phyloP scores from a whole-genome alignment of 2,113 vertebrate genomes.

The Sterna hirundo region DNA sequence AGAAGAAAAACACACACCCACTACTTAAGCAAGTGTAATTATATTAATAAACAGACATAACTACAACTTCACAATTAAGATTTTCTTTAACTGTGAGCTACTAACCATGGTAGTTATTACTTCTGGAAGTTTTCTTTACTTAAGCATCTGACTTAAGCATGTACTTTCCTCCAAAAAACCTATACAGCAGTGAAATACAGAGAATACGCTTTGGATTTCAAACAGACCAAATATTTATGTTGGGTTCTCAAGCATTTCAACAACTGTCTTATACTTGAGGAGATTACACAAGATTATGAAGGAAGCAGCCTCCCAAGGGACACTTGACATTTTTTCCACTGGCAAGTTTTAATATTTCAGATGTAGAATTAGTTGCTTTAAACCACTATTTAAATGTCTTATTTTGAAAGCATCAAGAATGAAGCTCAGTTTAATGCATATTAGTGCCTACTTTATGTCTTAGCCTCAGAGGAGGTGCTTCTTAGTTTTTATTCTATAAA shows the following conservation, averaged over 20 bases:
- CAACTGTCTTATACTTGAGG: background rate
- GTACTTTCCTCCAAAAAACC: background rate
- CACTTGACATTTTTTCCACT: background rate
- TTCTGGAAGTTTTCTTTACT: background rate
- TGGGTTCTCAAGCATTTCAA: background rate
- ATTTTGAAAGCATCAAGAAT: background rate
- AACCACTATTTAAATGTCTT: background rate
- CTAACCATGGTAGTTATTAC: background rate
- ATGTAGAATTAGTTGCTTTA: background rate
- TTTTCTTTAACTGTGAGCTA: background rate
- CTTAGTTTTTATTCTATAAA: background rate
- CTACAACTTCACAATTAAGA: background rate
- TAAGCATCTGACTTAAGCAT: background rate
- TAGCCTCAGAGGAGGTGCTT: background rate
- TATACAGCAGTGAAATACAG: background rate
- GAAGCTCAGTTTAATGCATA: background rate
- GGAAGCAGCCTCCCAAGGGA: background rate
- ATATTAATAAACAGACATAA: background rate
- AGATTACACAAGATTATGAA: background rate
- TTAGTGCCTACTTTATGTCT: background rate
- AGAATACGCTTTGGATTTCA: background rate
- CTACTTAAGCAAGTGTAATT: background rate
- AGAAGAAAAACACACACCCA: background rate
- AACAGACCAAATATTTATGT: constrained; percentile 21
- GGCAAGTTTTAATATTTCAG: background rate